phyloP scores from a whole-genome alignment of 2,888 invertebrate genomes.

The Perizoma affinitatum region DNA sequence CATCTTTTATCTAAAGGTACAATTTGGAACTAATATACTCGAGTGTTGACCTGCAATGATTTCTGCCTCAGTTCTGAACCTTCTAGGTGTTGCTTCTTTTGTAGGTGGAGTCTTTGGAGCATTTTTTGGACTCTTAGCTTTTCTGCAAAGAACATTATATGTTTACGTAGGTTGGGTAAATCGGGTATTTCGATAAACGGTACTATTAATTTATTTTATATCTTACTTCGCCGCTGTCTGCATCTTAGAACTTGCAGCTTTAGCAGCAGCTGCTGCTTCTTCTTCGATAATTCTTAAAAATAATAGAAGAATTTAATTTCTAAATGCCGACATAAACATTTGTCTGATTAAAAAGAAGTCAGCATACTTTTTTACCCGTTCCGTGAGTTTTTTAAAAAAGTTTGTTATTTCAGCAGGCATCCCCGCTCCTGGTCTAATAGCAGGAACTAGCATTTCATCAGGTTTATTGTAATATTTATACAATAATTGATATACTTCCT shows the following conservation, averaged over 20 bases:
- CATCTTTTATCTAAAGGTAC: neutral
- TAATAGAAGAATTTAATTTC: constrained; percentile 5
- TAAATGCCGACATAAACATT: no score
- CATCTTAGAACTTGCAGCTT: constrained; percentile 42
- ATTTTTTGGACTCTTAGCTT: constrained; percentile 57
- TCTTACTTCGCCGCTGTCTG: constrained; percentile 51
- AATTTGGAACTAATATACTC: neutral
- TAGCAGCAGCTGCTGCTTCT: constrained; percentile 51
- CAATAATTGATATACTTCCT: constrained; percentile 66
- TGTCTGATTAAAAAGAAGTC: neutral
- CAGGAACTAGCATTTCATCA: constrained; percentile 72
- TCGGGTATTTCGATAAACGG: no score
- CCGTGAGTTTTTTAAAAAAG: constrained; percentile 60
- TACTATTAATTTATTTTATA: neutral
- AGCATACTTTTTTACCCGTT: constrained; percentile 59
- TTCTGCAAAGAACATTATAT: constrained; percentile 45
- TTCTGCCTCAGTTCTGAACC: constrained; percentile 65
- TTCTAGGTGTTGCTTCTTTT: constrained; percentile 47
- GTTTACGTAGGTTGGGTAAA: no score
- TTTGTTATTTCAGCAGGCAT: constrained; percentile 58
- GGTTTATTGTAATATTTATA: constrained; percentile 73
- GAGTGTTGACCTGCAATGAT: constrained; percentile 59
- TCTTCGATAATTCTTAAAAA: constrained; percentile 56
- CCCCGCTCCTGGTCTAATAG: constrained; percentile 61
- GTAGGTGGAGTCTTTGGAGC: constrained; percentile 34